Conservation (phyloP, 2,888 invertebrate species). For the Listrodromus nycthemerus region DNA sequence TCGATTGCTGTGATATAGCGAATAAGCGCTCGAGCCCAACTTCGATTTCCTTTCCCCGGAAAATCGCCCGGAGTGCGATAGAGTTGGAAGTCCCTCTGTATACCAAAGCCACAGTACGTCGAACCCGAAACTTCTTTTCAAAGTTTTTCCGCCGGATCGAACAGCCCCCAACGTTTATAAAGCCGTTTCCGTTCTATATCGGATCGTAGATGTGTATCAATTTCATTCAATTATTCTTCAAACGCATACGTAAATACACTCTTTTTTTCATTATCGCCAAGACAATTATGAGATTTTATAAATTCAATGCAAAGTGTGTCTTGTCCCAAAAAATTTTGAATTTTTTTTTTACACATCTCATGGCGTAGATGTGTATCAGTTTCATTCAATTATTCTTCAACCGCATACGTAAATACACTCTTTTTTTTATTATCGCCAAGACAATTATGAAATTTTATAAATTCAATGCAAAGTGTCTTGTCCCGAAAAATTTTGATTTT, state of each 20-base stretch:
- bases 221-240: neutral
- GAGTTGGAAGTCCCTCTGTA: slow-evolving; percentile 1
- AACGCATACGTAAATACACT: no score
- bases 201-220: neutral
- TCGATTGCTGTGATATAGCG: slow-evolving; percentile 27
- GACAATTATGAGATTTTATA: no score
- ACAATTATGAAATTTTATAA: no score
- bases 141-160: slow-evolving; percentile 34
- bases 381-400: neutral
- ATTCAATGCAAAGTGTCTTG: no score
- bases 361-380: neutral
- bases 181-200: neutral
- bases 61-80: slow-evolving; percentile 50
- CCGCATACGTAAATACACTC: no score
- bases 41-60: slow-evolving; percentile 58
- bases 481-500: no score
- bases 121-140: slow-evolving; percentile 17
- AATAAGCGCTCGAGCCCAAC: slow-evolving; percentile 37
- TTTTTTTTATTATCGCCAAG: no score
- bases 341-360: no score
- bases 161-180: neutral
- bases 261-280: no score
- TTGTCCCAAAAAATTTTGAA: no score
- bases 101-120: slow-evolving; percentile 11
- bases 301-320: no score